phyloP scores from a whole-genome alignment of 2,113 vertebrate genomes.

The Eleginops maclovinus region DNA sequence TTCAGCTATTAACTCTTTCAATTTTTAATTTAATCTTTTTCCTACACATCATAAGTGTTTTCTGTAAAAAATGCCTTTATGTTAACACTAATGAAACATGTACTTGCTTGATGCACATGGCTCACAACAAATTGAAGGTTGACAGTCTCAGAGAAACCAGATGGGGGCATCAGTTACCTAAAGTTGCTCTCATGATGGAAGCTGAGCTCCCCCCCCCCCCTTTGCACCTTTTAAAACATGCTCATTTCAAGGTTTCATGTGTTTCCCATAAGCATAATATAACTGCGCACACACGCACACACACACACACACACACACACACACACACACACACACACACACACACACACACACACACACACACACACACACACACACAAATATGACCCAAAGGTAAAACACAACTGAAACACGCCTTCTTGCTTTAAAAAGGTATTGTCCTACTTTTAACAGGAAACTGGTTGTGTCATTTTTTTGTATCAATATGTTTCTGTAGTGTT shows the following conservation, averaged over 20 bases:
- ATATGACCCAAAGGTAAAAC: not conserved
- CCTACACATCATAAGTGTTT: not conserved
- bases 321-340: too few species aligned
- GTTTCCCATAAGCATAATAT: conserved; percentile 5
- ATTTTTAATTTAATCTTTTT: not conserved
- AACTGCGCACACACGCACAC: not conserved
- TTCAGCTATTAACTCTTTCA: not conserved
- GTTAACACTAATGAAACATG: not conserved
- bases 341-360: too few species aligned
- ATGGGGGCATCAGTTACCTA: conserved; percentile 76
- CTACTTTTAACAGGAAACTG: not conserved
- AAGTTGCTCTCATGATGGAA: conserved; percentile 8
- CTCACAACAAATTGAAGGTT: not conserved
- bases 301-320: too few species aligned
- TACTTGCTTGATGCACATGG: not conserved
- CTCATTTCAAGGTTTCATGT: conserved; percentile 9
- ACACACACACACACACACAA: too few species aligned
- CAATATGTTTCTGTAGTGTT: not conserved
- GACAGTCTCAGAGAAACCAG: conserved; percentile 69
- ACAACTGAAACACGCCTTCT: not conserved
- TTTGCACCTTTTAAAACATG: conserved; percentile 18
- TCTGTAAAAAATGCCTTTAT: not conserved
- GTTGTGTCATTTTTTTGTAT: not conserved
- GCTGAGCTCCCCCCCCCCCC: not conserved
- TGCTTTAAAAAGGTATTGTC: not conserved